Percentiles rank a stretch among this genome's conserved stretches.
Conservation (phyloP, 2,113 vertebrate genomes). For the Caretta caretta region DNA sequence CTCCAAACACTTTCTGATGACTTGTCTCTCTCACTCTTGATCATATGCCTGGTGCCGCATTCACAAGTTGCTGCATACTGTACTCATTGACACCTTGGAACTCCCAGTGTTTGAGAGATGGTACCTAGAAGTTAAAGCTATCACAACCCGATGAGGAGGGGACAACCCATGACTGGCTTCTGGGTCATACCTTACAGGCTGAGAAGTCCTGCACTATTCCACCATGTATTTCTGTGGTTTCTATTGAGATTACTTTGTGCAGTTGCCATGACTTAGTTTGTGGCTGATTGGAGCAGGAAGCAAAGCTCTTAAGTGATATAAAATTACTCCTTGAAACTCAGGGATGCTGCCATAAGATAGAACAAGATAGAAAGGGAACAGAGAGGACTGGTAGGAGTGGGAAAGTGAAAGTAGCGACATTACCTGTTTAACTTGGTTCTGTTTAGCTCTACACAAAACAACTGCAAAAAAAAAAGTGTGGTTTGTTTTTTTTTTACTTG, state of each 20-base stretch:
- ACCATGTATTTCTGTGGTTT: neutral
- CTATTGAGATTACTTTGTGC: neutral
- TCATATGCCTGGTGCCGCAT: neutral
- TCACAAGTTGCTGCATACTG: neutral
- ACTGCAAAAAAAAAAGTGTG: neutral
- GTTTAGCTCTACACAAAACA: neutral
- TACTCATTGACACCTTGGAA: neutral
- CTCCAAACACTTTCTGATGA: neutral
- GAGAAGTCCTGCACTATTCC: neutral
- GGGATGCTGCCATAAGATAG: neutral
- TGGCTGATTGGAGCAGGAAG: neutral
- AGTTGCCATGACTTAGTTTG: neutral
- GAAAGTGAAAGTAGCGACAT: neutral
- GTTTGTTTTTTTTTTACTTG: neutral
- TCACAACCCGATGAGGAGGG: neutral
- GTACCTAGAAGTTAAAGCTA: neutral
- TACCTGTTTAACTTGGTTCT: neutral
- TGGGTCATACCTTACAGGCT: neutral
- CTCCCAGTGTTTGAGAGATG: neutral
- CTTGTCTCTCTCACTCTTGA: neutral
- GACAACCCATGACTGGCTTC: neutral
- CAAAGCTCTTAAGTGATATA: neutral
- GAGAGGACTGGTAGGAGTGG: neutral
- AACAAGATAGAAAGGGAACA: too few species aligned
- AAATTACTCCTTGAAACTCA: neutral